Evolutionary conservation across 2,113 vertebrate genomes (phyloP), one percentile per base, ranked within the genome.

Genomic region (Pterocles gutturalis): DNA sequence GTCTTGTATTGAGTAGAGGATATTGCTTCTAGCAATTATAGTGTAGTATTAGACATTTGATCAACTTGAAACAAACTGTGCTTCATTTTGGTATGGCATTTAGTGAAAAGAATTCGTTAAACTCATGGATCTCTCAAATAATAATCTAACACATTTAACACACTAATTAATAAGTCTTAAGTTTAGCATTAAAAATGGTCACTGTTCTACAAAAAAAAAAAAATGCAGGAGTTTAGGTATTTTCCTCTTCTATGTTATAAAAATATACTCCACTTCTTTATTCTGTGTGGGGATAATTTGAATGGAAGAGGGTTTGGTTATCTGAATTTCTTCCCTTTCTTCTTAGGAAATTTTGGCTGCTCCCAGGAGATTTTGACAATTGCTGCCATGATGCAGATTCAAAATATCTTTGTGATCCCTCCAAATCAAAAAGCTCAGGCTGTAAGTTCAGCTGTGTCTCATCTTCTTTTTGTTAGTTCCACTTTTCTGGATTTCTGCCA

Each of bases 301-400:
- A 92, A 67, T 45, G 62, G 46, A 57, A 66, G 20, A 72, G 36
- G 10, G 34, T 73, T 91, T 89, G 16, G 7, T 61, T 61, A 49
- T 58, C 5, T 85, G 28, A 71, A 24, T 78, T 78, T 95, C 36
- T 94, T 3, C 20, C 45, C 87, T 88, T 97, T 46, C 54, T 88
- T 79, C 91, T 62, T 53, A 99, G 99, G 99, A 85, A 99, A 99
- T 96, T 99, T 99, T 71, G 99, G 99, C 95, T 99, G 99, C 97
- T 99, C 99, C 90, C 99, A 99, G 94, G 99, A 99, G 98, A 99
- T 99, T 41, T 97, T 99, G 84, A 99, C 99, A 95, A 99, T 99
- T 54, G 99, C 99, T 16, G 99, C 99, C 76, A 99, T 99, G 99
- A 99, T 99, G 99, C 99, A 99, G 97, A 99, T 99, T 97, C 99